Evolutionary conservation across 1,140 invertebrate species (phyloP), one percentile per base, ranked within the genome.

Genomic region (Portunus trituberculatus): DNA sequence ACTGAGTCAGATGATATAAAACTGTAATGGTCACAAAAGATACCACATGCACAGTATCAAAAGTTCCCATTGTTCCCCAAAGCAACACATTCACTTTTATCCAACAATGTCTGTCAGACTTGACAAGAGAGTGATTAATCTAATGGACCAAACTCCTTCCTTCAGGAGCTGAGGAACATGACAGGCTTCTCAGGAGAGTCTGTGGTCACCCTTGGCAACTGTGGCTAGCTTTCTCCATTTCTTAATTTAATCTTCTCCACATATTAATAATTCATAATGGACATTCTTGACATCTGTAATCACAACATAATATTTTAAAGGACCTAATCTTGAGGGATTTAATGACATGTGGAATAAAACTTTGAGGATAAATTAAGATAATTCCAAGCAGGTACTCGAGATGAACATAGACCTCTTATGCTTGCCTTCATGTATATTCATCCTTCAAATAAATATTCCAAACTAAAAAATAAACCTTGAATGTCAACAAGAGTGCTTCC

Each of bases 1-100:
- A 76, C 67, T 76, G 67, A 76, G 67, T 76, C 67, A 76, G 67
- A 25, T 76, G 67, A 76, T 76, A 76, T 76, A 76, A 76, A 76
- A 76, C 20, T 76, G 67, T 20, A n/a, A n/a, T 76, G 67, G 52
- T 59, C 52, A 59, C 16, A 59, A 76, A n/a, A 76, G 67, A 76
- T 76, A 76, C 67, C 25, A n/a, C 12, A n/a, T 7, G 67, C 67
- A 76, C 67, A n/a, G 67, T 76, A 76, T 76, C 67, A 76, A 76
- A 76, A 76, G 67, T 76, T 76, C 67, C 67, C 67, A n/a, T n/a
- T n/a, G 67, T 76, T 76, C 67, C 67, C 67, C 67, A 25, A 76
- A 76, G 67, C 67, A 76, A 20, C 52, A 59, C 52, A 76, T 76
- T 76, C 67, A 76, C n/a, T 7, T 7, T 7, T 76, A n/a, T 76